These are phyloP conservation scores for Gorsachius magnificus DNA, from an alignment of 2,797 vertebrate genomes.

Conservation along the genomic window DNA sequence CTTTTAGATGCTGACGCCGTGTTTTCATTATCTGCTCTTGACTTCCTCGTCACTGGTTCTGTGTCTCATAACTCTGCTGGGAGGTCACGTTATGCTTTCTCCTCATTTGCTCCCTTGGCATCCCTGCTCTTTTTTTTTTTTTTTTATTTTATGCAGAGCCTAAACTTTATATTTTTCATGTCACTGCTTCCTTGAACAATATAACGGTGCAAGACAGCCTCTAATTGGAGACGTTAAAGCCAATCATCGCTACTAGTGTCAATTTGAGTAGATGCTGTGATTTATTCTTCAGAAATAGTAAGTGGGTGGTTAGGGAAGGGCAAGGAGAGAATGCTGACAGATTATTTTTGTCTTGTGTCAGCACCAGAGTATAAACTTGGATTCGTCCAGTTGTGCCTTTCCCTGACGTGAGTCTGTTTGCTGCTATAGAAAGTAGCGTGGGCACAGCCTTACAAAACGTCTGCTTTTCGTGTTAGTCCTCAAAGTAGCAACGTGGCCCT, in stretches of 20 bases:
- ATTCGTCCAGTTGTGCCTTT: neutral
- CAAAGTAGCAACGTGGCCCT: neutral
- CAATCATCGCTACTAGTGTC: neutral
- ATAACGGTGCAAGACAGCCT: neutral
- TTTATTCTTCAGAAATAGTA: neutral
- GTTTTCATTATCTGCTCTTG: neutral
- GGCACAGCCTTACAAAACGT: neutral
- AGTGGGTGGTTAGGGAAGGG: neutral
- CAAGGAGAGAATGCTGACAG: neutral
- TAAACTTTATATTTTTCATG: neutral
- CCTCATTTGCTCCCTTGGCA: neutral
- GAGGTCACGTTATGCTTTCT: neutral
- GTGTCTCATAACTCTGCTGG: neutral
- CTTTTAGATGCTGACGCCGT: neutral
- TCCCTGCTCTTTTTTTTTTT: neutral
- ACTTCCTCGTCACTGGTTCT: neutral
- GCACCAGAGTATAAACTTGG: neutral
- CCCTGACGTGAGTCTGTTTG: neutral
- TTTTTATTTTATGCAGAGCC: neutral
- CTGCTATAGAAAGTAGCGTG: neutral
- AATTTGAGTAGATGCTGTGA: neutral
- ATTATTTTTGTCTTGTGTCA: neutral
- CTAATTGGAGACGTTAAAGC: neutral
- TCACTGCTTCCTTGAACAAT: neutral
- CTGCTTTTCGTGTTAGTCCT: neutral